Evolutionary conservation across 2,888 invertebrate genomes (phyloP), one percentile per base, ranked within the genome.

Genomic region (Unio pictorum): DNA sequence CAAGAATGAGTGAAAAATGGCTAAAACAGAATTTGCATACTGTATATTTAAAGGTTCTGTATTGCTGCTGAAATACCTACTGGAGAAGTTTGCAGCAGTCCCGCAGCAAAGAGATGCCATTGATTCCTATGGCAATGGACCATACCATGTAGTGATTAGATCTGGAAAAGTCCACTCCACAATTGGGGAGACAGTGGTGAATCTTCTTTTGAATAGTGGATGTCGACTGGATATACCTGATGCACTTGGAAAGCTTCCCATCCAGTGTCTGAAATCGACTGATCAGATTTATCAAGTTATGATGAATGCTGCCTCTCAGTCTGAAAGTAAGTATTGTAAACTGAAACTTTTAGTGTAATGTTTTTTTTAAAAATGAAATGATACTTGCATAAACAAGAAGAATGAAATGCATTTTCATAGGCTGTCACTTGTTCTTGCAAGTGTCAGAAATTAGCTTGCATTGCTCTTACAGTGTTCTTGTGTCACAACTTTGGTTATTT

Each of bases 101-200:
- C 28, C 55, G 23, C 64, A 54, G 18, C 56, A 56, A 54, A 72
- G 70, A 55, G 75, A 78, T 65, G 72, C 72, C 20, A 67, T 71
- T 54, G 73, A 79, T 34, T 23, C 55, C 17, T 67, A 72, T 18
- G 78, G 77, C 4, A 68, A 71, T 57, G 74, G 78, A 34, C 75
- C 75, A 7, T 59, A 74, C 23, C 81, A 81, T 69, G 45, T 72
- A 3, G 69, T 79, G 4, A 74, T 79, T 5, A 66, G 72, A 61
- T 81, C 79, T 20, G 74, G 72, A 15, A 73, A 70, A 61, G 63
- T 65, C 4, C 72, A 74, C 66, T 66, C 67, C 1, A 68, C 73
- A 4, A n/a, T 71, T 6, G 77, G 79, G 45, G 74, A 76, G 59
- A 61, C 65, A 18, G 57, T 79, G 2, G 66, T 81, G 3, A 61